phyloP scores from a whole-genome alignment of 2,797 vertebrate genomes.

The Pseudochirops cupreus region DNA sequence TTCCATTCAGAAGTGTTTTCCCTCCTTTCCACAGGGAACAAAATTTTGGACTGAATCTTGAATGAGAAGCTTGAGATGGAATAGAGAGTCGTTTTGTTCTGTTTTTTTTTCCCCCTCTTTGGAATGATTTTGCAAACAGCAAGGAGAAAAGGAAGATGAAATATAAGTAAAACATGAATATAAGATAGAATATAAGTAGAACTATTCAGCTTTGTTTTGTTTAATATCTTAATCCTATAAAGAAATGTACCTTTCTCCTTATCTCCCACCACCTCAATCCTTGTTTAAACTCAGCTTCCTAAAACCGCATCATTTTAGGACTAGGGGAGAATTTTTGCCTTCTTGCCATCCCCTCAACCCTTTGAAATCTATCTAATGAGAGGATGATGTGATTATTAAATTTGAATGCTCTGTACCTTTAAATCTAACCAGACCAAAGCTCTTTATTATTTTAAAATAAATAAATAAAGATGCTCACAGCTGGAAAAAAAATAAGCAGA shows the following conservation, averaged over 20 bases:
- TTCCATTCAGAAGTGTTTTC: constrained; percentile 18
- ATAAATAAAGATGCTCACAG: constrained; percentile 55
- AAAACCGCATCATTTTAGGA: constrained; percentile 44
- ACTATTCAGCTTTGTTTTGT: constrained; percentile 4
- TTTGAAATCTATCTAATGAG: constrained; percentile 37
- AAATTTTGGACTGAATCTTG: constrained; percentile 11
- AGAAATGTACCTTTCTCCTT: constrained; percentile 59
- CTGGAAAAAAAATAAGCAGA: constrained; percentile 68
- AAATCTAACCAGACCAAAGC: constrained; percentile 62
- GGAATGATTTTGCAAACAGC: constrained; percentile 49
- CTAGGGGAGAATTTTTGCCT: background rate
- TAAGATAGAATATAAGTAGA: no score
- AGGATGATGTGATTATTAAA: constrained; percentile 1
- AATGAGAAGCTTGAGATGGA: background rate
- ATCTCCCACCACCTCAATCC: background rate
- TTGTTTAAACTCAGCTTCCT: constrained; percentile 34
- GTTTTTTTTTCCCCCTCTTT: constrained; percentile 54
- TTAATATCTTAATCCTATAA: no score
- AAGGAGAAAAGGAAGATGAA: constrained; percentile 50
- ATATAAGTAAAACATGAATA: constrained; percentile 22
- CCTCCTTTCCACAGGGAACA: constrained; percentile 24
- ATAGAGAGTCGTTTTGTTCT: constrained; percentile 34
- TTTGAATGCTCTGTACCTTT: constrained; percentile 76
- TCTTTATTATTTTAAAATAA: constrained; percentile 62
- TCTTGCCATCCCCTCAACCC: no score